phyloP scores from a whole-genome alignment of 2,888 invertebrate genomes.

The Dryomyza anilis region DNA sequence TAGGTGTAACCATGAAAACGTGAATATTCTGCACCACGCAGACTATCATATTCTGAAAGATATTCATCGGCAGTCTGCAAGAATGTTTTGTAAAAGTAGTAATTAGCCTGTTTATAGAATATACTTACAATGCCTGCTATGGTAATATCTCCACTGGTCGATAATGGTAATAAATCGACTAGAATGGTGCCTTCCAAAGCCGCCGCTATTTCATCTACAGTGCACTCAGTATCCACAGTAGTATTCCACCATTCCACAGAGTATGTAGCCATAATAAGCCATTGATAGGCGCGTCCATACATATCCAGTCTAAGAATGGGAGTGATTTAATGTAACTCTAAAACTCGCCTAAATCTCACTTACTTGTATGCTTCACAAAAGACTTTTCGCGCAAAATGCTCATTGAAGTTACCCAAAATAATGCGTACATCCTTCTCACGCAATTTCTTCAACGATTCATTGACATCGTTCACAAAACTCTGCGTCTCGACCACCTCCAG shows the following conservation, averaged over 20 bases:
- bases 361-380: conserved; percentile 86
- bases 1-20: conserved; percentile 98
- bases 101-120: not conserved
- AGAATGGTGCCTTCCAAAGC: conserved; percentile 88
- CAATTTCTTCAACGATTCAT: conserved; percentile 76
- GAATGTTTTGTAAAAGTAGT: not conserved
- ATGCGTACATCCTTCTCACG: conserved; percentile 92
- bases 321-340: not conserved
- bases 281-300: conserved; percentile 92
- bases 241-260: conserved; percentile 76
- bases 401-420: conserved; percentile 95
- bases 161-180: conserved; percentile 84
- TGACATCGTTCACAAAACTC: conserved; percentile 89
- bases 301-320: conserved; percentile 71
- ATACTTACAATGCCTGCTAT: conserved; percentile 84
- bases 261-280: conserved; percentile 92
- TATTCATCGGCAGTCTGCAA: conserved; percentile 87
- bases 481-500: conserved; percentile 87
- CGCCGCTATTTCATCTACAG: conserved; percentile 72
- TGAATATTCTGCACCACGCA: conserved; percentile 83
- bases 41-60: conserved; percentile 79
- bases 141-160: conserved; percentile 84
- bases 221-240: conserved; percentile 69
- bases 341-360: conserved; percentile 26
- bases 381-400: conserved; percentile 86